A percentile compares a stretch with the other conserved stretches of the same genome.
phyloP scores from a whole-genome alignment of 2,797 vertebrate species.

The Ptychadena robeensis region DNA sequence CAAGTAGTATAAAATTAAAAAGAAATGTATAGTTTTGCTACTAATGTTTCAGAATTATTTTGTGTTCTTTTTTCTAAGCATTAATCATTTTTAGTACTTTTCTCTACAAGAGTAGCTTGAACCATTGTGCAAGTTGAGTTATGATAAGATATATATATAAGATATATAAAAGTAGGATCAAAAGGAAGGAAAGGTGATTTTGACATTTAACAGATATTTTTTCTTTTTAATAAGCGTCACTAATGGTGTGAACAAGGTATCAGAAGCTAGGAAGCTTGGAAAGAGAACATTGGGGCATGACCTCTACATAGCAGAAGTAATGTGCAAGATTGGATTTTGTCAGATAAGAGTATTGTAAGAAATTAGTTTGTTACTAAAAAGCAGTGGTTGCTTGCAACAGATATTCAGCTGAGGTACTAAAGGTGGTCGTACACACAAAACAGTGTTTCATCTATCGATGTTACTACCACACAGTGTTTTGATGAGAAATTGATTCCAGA shows the following conservation, averaged over 20 bases:
- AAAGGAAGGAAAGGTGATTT: slow-evolving; percentile 53
- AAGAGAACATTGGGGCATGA: too few relatives aligned
- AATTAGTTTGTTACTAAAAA: too few relatives aligned
- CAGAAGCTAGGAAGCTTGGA: neutral
- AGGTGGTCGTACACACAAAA: too few relatives aligned
- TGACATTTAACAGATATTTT: slow-evolving; percentile 53
- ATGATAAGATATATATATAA: slow-evolving; percentile 37
- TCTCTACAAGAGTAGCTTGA: slow-evolving; percentile 19
- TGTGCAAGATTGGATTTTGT: neutral
- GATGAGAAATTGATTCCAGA: too few relatives aligned
- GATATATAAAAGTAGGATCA: slow-evolving; percentile 41
- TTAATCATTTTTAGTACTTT: neutral
- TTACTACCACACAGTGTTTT: too few relatives aligned
- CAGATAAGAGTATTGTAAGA: too few relatives aligned
- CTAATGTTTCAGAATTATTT: neutral
- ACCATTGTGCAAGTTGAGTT: slow-evolving; percentile 24
- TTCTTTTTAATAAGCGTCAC: neutral
- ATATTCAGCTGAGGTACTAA: too few relatives aligned
- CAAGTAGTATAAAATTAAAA: neutral
- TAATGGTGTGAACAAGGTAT: neutral
- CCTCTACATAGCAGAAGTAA: neutral
- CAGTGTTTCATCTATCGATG: too few relatives aligned
- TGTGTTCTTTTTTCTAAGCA: neutral
- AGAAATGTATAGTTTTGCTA: neutral
- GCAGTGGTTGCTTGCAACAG: too few relatives aligned